These are phyloP conservation scores for Ptychodera flava DNA, from an alignment of 35 echinoderm and acorn worm genomes.

Conservation along the genomic window DNA sequence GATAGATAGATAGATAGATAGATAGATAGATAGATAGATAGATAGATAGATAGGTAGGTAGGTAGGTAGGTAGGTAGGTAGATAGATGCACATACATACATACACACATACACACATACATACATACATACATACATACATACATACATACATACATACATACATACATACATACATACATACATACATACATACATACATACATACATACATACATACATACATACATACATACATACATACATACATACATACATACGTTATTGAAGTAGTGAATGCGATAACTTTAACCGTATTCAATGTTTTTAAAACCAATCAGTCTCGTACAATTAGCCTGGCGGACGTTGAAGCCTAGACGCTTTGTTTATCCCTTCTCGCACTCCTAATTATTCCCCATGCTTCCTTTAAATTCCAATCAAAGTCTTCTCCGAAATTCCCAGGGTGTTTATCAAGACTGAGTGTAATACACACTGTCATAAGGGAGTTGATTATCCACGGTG, in stretches of 20 bases:
- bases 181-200: neutral
- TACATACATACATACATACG: neutral
- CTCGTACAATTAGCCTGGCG: no score
- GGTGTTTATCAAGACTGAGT: no score
- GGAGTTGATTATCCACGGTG: no score
- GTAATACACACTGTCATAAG: no score
- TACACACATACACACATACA: neutral
- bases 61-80: neutral
- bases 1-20: slow-evolving; percentile 2
- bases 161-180: neutral
- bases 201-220: slow-evolving; percentile 2
- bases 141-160: neutral
- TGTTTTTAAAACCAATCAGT: no score
- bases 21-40: neutral
- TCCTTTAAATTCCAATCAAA: no score
- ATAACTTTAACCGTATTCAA: no score
- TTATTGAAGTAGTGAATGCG: no score
- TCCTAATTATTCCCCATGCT: no score
- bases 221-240: slow-evolving; percentile 2
- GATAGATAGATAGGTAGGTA: neutral
- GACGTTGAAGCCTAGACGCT: no score
- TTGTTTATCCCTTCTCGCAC: no score
- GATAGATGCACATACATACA: neutral
- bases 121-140: neutral
- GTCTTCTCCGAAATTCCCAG: no score